phyloP scores from a whole-genome alignment of 1,140 invertebrate genomes.

The Drosophila persimilis region DNA sequence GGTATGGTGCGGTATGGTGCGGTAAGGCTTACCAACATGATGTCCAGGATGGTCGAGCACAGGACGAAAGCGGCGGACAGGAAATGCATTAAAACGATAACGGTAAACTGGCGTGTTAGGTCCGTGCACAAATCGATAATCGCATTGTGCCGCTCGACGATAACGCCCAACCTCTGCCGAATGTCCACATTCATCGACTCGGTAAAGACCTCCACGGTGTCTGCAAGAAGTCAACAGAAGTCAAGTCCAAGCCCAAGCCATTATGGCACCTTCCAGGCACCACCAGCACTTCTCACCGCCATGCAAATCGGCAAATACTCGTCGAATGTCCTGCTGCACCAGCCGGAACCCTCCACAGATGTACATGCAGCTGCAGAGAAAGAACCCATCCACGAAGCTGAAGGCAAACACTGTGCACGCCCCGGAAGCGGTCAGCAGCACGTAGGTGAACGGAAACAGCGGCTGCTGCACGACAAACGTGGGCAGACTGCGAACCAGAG shows the following conservation, averaged over 20 bases:
- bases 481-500: constrained; percentile 45
- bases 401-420: constrained; percentile 73
- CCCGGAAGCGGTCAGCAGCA: constrained; percentile 62
- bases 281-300: constrained; percentile 32
- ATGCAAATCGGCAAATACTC: constrained; percentile 57
- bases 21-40: constrained; percentile 71
- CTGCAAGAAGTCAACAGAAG: constrained; percentile 16
- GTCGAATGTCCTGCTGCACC: constrained; percentile 67
- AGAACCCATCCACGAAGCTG: constrained; percentile 74
- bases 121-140: constrained; percentile 80
- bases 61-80: constrained; percentile 76
- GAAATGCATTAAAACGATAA: constrained; percentile 82
- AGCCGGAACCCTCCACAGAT: constrained; percentile 70
- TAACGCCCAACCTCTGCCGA: constrained; percentile 27
- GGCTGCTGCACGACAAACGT: constrained; percentile 36
- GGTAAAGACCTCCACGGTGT: constrained; percentile 42
- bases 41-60: constrained; percentile 75
- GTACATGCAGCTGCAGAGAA: constrained; percentile 73
- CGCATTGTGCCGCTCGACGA: constrained; percentile 74
- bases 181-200: constrained; percentile 48
- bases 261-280: neutral
- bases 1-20: no score
- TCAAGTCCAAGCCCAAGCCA: neutral
- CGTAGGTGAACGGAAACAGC: constrained; percentile 65
- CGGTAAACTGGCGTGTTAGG: constrained; percentile 65